These are phyloP conservation scores for Bedellia somnulentella DNA, from an alignment of 2,888 invertebrate species.

Conservation along the genomic window DNA sequence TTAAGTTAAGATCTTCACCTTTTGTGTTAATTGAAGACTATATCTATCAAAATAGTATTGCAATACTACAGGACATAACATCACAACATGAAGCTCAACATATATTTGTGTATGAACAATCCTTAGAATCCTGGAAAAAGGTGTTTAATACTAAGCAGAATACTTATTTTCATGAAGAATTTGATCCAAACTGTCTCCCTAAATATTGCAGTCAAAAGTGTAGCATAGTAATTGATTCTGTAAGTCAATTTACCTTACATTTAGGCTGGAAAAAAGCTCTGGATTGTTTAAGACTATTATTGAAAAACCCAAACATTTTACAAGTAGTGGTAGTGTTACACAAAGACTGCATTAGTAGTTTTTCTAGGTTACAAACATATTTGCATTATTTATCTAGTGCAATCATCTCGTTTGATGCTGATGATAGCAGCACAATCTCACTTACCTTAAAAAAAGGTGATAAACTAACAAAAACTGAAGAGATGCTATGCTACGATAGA, in stretches of 20 bases:
- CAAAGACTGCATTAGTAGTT: constrained; percentile 43
- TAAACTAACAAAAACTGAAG: constrained; percentile 50
- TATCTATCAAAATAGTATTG: constrained; percentile 28
- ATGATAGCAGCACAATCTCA: constrained; percentile 20
- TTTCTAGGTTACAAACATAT: constrained; percentile 33
- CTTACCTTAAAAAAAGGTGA: constrained; percentile 53
- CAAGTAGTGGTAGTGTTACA: constrained; percentile 43
- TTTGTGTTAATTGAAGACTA: constrained; percentile 39
- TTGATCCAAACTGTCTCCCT: constrained; percentile 14
- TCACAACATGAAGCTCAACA: no score
- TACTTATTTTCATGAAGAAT: constrained; percentile 21
- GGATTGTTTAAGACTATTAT: constrained; percentile 20
- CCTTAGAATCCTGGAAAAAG: constrained; percentile 25
- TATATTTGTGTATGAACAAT: constrained; percentile 36
- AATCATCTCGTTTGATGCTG: constrained; percentile 25
- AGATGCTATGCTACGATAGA: constrained; percentile 27
- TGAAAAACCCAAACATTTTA: constrained; percentile 18
- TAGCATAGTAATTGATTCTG: constrained; percentile 35
- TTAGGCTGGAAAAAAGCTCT: constrained; percentile 37
- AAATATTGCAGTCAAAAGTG: constrained; percentile 19
- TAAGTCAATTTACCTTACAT: constrained; percentile 38
- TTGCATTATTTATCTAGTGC: constrained; percentile 47
- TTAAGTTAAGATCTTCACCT: constrained; percentile 31
- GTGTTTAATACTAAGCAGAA: constrained; percentile 20
- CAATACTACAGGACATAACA: constrained; percentile 27